These are phyloP conservation scores for Amaurobius ferox DNA, from an alignment of 2,888 invertebrate genomes.

Conservation along the genomic window DNA sequence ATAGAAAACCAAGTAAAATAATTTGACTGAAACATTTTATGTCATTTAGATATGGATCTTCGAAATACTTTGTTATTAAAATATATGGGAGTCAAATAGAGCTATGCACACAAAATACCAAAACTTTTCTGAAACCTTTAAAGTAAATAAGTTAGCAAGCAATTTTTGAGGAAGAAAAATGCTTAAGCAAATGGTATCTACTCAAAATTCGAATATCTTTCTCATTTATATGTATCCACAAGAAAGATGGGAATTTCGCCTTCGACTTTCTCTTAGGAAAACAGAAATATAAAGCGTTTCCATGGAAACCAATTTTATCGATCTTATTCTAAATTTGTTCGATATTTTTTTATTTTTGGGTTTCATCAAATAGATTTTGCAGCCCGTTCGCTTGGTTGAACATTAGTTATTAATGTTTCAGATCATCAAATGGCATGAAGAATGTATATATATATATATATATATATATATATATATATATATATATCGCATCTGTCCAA, in stretches of 20 bases:
- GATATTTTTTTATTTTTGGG: too few species aligned
- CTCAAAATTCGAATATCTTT: constrained; percentile 4
- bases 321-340: background rate
- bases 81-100: background rate
- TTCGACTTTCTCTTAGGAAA: background rate
- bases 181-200: background rate
- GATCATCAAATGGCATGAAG: background rate
- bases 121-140: background rate
- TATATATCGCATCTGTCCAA: too few species aligned
- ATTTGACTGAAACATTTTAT: too few species aligned
- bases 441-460: background rate
- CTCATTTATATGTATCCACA: background rate
- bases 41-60: background rate
- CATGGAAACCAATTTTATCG: background rate
- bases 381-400: background rate
- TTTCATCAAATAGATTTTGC: constrained; percentile 5
- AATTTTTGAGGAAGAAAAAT: background rate
- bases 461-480: too few species aligned
- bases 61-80: background rate
- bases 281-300: background rate
- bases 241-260: background rate
- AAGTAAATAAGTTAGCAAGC: background rate
- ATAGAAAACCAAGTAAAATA: too few species aligned
- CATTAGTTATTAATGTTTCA: background rate
- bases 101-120: background rate